Base-by-base conservation (phyloP, 53 echinoderm and acorn worm genomes). In the Zoroaster sp. region DNA sequence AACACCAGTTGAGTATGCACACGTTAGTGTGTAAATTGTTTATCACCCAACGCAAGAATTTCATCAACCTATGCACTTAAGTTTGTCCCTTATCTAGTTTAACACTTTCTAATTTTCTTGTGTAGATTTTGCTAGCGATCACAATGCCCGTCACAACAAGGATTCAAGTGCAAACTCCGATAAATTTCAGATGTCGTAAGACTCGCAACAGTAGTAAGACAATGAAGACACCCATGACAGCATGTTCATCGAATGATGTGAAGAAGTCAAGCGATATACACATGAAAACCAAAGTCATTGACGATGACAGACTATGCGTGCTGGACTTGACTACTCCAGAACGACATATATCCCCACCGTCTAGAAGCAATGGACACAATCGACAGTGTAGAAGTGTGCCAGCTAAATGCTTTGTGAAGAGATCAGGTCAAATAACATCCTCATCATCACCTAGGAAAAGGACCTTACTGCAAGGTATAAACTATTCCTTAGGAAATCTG, bases 111-210 rank as follows among this genome's bases (percentile, higher is more conserved):
- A n/a, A n/a, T n/a, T n/a, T n/a, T n/a, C n/a, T n/a, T n/a, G n/a
- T n/a, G n/a, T n/a, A n/a, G n/a, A n/a, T 59, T 28, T 59, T 8
- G 28, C 23, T 21, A 76, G 35, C 17, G 5, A 34, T 33, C 69
- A 89, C 37, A 33, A 94, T 94, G 94, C 94, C 94, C 40, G 78
- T 94, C 37, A 44, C 80, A 67, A 94, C 94, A 31, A 88, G 94
- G 63, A 42, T 43, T 12, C 83, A 91, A 41, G 92, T 90, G 1
- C 94, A 94, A 55, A 75, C 87, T 2, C 74, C 86, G 32, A 39
- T 94, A 18, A 80, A 63, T 23, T 94, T 94, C 65, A 66, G 46
- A 43, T 92, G 92, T 47, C 89, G 92, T 9, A 94, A 94, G 71
- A 79, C 94, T 3, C 77, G 93, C 25, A 75, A 89, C 40, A 74